Base-by-base conservation (phyloP, 1,140 invertebrate genomes). In the Apis dorsata region DNA sequence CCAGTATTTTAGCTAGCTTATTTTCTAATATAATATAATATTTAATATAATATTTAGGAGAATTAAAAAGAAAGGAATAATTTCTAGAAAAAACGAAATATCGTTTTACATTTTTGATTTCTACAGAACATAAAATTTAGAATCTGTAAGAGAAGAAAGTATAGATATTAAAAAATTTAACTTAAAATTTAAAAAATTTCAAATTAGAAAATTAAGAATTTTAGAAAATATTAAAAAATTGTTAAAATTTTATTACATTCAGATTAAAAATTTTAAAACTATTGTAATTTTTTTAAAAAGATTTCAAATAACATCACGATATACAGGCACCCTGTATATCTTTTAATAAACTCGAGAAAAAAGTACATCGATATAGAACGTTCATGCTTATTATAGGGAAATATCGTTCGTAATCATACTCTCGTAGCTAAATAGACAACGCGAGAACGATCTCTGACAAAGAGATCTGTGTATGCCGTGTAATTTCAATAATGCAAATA, bases 401-500 rank as follows among this genome's bases (percentile, higher is more conserved):
- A 76, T 3, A 44, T 34, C 55, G 51, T 0, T 17, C 4, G 19
- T 55, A 68, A 66, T 77, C 4, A 7, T 19, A 21, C 68, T 70
- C 12, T n/a, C 4, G 28, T n/a, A 34, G 10, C 5, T 55, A 17
- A 65, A 66, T 53, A 21, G 19, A 44, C 13, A 44, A 17, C 44
- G 19, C 1, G 19, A 55, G 10, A 53, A 69, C 34, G 17, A 59
- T 4, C 1, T 10, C 12, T 65, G 28, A 34, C 53, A 44, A 59
- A 79, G 65, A 55, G 53, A 55, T 78, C 51, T n/a, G n/a, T 17
- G n/a, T 34, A 13, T 68, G 55, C 44, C 62, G 34, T 17, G 17
- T 79, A 69, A 79, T 53, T 79, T 60, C 21, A 70, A 66, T 59
- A 79, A 60, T 21, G 66, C 21, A 53, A 77, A 77, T 77, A 77